Evolutionary conservation across 2,113 vertebrate species (phyloP), one percentile per base, ranked within the genome.

Genomic region (Hypanus sabinus): DNA sequence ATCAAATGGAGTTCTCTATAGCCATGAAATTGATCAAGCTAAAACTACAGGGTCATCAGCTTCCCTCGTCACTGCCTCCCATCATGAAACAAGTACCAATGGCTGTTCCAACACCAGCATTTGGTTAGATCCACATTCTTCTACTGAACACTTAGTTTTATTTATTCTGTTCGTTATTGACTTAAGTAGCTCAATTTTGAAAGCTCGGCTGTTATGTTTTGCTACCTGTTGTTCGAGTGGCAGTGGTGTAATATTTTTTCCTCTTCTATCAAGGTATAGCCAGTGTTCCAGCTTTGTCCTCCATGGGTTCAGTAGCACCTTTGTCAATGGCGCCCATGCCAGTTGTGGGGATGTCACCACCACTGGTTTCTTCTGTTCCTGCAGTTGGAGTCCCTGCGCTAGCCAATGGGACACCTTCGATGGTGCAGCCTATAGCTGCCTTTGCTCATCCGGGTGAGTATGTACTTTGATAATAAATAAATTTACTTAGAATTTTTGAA

Each of bases 21-120:
- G 99, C 99, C 60, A 99, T 99, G 99, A 99, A 99, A 95, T 98
- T 99, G 81, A 99, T 99, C 96, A 99, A 99, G 57, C 96, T 99
- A 95, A 99, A 98, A 95, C 97, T 99, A 0, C 98, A 99, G 96
- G 99, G 99, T 83, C 99, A 99, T 96, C 97, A 98, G 16, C 97
- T 99, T 81, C 99, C 99, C 10, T 96, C 98, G 0, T 27, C 96
- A 5, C 97, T 99, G 93, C 99, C 99, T 88, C 97, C 98, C 12
- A 96, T 97, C 96, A 99, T 99, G 98, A 98, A 98, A 94, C 98
- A 98, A 95, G 97, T 97, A 0, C 97, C 98, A 0, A 96, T 98
- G 94, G 95, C 98, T 94, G 95, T 99, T 79, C 96, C 98, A 36
- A 95, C 95, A 68, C 96, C 97, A 94, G 96, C 96, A 65, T 99